Conservation (phyloP, 1,140 invertebrate genomes). For the Trissolcus basalis region DNA sequence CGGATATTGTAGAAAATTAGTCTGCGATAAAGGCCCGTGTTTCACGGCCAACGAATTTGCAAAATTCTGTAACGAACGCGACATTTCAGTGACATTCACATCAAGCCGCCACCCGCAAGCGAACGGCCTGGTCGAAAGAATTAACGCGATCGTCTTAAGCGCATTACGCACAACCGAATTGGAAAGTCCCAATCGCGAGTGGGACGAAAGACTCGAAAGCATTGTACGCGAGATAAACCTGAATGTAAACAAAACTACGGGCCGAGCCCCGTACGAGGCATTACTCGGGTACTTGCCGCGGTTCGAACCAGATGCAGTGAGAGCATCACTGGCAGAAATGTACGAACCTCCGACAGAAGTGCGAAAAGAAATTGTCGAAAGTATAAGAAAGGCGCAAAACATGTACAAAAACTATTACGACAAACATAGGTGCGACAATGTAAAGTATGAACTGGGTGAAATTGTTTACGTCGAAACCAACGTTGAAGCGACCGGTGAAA, state of each 20-base stretch:
- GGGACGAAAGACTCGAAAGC: background rate
- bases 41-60: conserved; percentile 62
- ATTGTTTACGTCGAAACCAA: conserved; percentile 16
- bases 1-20: too few relatives aligned
- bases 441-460: conserved; percentile 1
- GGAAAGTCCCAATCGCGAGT: background rate
- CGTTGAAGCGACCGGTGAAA: conserved; percentile 2
- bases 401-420: background rate
- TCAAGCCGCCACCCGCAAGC: conserved; percentile 62
- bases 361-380: background rate
- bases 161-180: conserved; percentile 5
- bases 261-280: conserved; percentile 6
- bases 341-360: background rate
- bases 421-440: background rate
- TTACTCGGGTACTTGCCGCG: conserved; percentile 17
- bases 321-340: background rate
- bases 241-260: background rate
- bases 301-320: conserved; percentile 1
- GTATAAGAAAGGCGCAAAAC: background rate
- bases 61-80: conserved; percentile 51
- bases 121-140: conserved; percentile 57
- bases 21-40: conserved; percentile 29
- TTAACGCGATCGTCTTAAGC: conserved; percentile 36
- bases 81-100: conserved; percentile 59
- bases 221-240: conserved; percentile 17